Evolutionary conservation across 2,113 vertebrate species (phyloP).

Genomic region (Panurus biarmicus): DNA sequence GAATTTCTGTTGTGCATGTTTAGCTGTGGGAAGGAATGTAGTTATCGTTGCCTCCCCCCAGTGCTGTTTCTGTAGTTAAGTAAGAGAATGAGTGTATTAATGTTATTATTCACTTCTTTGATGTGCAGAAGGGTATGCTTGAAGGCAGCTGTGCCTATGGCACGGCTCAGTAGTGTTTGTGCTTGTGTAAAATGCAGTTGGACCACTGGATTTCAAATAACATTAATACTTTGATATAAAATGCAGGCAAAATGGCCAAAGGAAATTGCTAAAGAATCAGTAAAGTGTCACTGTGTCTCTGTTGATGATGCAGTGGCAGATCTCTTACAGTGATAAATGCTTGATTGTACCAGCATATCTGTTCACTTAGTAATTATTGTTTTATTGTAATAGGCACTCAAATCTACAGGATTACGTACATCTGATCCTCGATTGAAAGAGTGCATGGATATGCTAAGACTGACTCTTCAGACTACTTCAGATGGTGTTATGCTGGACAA

Average conservation of each 20-base stretch:
- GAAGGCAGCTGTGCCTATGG: not conserved
- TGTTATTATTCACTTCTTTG: not conserved
- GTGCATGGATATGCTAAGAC: conserved; percentile 98
- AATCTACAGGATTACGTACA: conserved; percentile 93
- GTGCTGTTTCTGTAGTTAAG: not conserved
- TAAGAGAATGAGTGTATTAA: not conserved
- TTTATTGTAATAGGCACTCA: conserved; percentile 81
- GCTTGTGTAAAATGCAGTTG: not conserved
- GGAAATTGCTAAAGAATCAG: not conserved
- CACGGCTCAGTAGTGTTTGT: not conserved
- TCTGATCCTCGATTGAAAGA: conserved; percentile 96
- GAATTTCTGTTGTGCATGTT: not conserved
- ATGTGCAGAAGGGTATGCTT: not conserved
- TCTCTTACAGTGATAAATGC: not conserved
- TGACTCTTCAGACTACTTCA: conserved; percentile 90
- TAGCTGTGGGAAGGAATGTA: not conserved
- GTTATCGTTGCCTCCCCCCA: not conserved
- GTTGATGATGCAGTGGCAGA: not conserved
- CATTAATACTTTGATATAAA: not conserved
- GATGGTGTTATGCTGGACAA: conserved; percentile 95
- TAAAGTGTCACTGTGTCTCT: not conserved
- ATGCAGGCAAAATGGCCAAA: not conserved
- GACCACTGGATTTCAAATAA: not conserved
- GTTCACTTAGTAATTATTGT: not conserved
- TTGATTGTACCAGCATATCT: not conserved